Percentiles rank a stretch among this genome's conserved stretches.
phyloP scores from a whole-genome alignment of 1,140 invertebrate genomes.

The Camponotus floridanus region DNA sequence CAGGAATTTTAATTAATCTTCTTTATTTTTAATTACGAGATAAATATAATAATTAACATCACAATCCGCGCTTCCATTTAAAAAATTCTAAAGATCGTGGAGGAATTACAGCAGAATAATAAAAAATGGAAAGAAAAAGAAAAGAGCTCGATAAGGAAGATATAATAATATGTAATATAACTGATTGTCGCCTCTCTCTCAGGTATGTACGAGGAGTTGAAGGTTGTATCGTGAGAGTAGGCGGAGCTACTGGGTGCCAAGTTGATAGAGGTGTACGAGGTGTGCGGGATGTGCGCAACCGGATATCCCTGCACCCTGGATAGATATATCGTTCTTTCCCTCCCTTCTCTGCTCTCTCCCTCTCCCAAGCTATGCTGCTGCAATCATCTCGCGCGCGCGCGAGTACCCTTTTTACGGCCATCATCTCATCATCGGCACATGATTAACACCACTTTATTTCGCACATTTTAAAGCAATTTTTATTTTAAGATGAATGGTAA shows the following conservation, averaged over 20 bases:
- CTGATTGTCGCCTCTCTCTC: conserved; percentile 48
- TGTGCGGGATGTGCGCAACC: conserved; percentile 63
- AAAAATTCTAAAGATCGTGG: not conserved
- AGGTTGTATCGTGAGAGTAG: conserved; percentile 77
- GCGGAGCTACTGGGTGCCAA: conserved; percentile 77
- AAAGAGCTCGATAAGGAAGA: conserved; percentile 5
- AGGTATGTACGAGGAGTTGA: conserved; percentile 55
- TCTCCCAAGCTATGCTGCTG: conserved; percentile 36
- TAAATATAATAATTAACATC: not conserved
- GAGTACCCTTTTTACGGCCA: conserved; percentile 47
- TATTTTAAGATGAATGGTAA: not conserved
- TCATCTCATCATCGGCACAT: not conserved
- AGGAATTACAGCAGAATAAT: not conserved
- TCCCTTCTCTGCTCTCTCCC: too few species aligned
- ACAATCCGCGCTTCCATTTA: not conserved
- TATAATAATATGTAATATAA: conserved; percentile 65
- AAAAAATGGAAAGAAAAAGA: not conserved
- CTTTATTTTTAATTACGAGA: not conserved
- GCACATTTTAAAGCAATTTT: conserved; percentile 11
- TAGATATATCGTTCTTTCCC: conserved; percentile 70
- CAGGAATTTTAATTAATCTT: not conserved
- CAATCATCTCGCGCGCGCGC: conserved; percentile 78
- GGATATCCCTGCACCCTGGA: conserved; percentile 71
- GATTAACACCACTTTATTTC: not conserved
- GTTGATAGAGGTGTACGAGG: conserved; percentile 76